These are phyloP conservation scores for Drosophila arawakana DNA, from an alignment of 1,140 invertebrate genomes.

Conservation along the genomic window DNA sequence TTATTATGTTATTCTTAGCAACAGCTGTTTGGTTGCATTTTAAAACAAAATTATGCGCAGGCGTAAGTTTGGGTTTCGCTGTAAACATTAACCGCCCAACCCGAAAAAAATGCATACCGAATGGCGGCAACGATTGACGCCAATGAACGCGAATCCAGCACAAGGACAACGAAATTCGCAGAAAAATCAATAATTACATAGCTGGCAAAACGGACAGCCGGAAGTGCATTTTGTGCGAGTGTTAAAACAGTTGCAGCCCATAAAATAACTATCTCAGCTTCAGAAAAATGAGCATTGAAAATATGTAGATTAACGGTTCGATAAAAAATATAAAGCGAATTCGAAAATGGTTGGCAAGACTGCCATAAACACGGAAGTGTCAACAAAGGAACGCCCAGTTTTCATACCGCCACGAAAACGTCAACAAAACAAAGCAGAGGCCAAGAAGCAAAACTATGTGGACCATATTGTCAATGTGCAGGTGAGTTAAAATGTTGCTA, in stretches of 20 bases:
- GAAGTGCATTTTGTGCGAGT: slow-evolving; percentile 66
- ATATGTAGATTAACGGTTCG: slow-evolving; percentile 30
- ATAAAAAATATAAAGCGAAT: not conserved
- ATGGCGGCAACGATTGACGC: slow-evolving; percentile 31
- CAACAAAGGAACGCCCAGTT: slow-evolving; percentile 86
- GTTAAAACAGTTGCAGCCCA: slow-evolving; percentile 32
- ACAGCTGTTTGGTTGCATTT: slow-evolving; percentile 53
- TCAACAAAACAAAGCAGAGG: slow-evolving; percentile 83
- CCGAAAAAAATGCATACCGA: slow-evolving; percentile 42
- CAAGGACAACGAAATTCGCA: slow-evolving; percentile 64
- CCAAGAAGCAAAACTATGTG: slow-evolving; percentile 87
- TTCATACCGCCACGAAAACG: slow-evolving; percentile 87
- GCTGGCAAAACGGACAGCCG: slow-evolving; percentile 51
- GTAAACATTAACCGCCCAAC: slow-evolving; percentile 69
- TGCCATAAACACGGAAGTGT: slow-evolving; percentile 53
- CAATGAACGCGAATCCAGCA: slow-evolving; percentile 70
- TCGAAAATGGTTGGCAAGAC: slow-evolving; percentile 76
- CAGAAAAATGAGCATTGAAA: not conserved
- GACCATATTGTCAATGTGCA: slow-evolving; percentile 87
- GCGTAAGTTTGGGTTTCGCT: slow-evolving; percentile 40
- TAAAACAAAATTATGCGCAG: slow-evolving; percentile 54
- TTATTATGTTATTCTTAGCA: not conserved
- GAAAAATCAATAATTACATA: slow-evolving; percentile 79
- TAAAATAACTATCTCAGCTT: slow-evolving; percentile 4
- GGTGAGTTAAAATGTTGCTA: slow-evolving; percentile 66